Base-by-base conservation (phyloP, 2,113 vertebrate genomes). In the Ancistrus triradiatus region DNA sequence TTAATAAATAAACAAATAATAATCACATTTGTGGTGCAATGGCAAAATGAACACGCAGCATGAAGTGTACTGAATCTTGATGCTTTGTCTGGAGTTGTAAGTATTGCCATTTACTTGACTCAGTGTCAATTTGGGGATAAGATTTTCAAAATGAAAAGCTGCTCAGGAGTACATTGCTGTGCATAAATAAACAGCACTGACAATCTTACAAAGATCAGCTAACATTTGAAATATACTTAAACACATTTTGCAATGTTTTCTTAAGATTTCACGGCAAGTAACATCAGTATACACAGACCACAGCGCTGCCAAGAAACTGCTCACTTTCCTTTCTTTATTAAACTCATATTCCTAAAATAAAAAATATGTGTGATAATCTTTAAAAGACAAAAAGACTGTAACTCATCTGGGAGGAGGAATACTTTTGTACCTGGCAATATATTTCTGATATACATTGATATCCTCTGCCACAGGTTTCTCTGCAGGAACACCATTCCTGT, bases 371-470 rank as follows among this genome's bases (percentile, higher is more conserved):
- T 83, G 76, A 68, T 76, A 47, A 48, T 75, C 79, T 79, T 78
- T 74, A 79, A 74, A 56, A 72, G 64, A 31, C 6, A 47, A 17
- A 18, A 19, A 31, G 17, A 31, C 18, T 18, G 33, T 24, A 13
- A 1, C 22, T 43, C 42, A 56, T 57, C 49, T 44, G 18, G 52
- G 51, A 31, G 33, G 40, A 40, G 62, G 76, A 78, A 71, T 79
- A 83, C 90, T 87, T 88, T 85, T 91, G 89, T 97, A 98, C 96
- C 95, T 98, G 89, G 96, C 95, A 83, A 99, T 99, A 83, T 99
- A 99, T 91, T 99, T 99, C 93, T 99, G 96, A 91, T 99, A 99
- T 88, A 99, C 92, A 89, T 99, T 99, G 89, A 95, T 85, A 58
- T 99, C 96, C 78, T 98, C 95, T 48, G 84, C 90, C 84, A 90